Conservation (phyloP, 2,888 invertebrate species). For the Acronicta psi region DNA sequence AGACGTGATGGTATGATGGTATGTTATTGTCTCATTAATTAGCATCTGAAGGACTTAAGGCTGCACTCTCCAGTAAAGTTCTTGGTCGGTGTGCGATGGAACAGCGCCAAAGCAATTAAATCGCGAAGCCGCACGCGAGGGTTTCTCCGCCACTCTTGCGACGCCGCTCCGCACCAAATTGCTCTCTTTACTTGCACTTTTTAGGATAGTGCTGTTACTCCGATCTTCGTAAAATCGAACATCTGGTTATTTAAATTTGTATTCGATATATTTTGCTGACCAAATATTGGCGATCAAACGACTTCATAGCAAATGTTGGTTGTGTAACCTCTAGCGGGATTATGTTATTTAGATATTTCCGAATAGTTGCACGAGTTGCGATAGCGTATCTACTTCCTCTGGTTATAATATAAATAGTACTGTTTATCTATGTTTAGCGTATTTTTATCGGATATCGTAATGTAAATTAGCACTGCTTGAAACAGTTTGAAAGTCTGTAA, state of each 20-base stretch:
- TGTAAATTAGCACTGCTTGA: conserved; percentile 1
- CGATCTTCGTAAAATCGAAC: conserved; percentile 32
- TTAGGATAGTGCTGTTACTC: conserved; percentile 55
- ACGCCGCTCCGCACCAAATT: conserved; percentile 65
- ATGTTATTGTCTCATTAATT: conserved; percentile 33
- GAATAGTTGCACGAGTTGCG: conserved; percentile 8
- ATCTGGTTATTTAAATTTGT: conserved; percentile 39
- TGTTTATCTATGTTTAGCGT: background rate
- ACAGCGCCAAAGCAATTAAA: conserved; percentile 86
- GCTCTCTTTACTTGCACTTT: conserved; percentile 80
- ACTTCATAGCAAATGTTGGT: conserved; percentile 6
- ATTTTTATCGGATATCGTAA: background rate
- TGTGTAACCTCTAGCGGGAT: conserved; percentile 11
- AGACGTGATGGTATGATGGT: no score
- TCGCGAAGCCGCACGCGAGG: conserved; percentile 72
- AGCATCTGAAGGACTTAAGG: conserved; percentile 26
- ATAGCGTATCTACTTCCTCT: background rate
- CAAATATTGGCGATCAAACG: conserved; percentile 13
- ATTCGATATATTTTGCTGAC: background rate
- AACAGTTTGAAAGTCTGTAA: conserved; percentile 7
- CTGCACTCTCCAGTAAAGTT: conserved; percentile 54
- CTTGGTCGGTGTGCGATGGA: conserved; percentile 68
- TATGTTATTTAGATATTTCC: conserved; percentile 1
- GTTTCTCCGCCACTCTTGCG: conserved; percentile 61
- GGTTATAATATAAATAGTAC: background rate